phyloP scores from a whole-genome alignment of 2,888 invertebrate genomes.

The Drosophila niveifrons region DNA sequence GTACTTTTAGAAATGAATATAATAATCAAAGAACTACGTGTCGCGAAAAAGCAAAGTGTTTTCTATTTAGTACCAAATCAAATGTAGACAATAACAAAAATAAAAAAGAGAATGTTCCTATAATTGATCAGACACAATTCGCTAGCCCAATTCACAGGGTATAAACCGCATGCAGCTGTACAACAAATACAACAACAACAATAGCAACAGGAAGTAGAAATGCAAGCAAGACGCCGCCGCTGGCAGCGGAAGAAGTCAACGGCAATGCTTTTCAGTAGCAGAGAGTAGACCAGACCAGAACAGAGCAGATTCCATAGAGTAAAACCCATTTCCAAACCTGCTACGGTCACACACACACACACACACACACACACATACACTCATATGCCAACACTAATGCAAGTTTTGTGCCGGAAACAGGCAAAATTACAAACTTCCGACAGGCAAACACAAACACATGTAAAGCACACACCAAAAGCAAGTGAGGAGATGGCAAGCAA shows the following conservation, averaged over 20 bases:
- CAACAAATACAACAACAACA: conserved; percentile 43
- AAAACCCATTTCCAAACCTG: conserved; percentile 41
- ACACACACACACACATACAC: conserved; percentile 28
- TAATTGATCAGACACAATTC: not conserved
- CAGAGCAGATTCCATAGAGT: conserved; percentile 56
- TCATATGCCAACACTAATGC: conserved; percentile 69
- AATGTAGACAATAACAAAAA: no score
- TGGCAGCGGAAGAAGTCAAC: conserved; percentile 84
- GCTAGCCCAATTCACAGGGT: conserved; percentile 22
- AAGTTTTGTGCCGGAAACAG: conserved; percentile 84
- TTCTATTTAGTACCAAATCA: no score
- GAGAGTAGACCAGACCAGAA: conserved; percentile 29
- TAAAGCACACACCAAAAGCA: conserved; percentile 57
- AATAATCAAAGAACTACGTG: no score
- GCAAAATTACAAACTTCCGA: conserved; percentile 85
- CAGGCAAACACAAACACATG: conserved; percentile 77
- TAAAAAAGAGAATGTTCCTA: not conserved
- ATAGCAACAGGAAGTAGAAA: conserved; percentile 75
- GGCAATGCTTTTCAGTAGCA: conserved; percentile 54
- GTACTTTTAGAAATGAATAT: no score
- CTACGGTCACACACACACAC: conserved; percentile 39
- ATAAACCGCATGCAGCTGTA: conserved; percentile 57
- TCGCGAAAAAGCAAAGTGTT: no score
- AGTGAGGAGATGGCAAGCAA: not conserved
- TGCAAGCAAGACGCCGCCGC: conserved; percentile 79